These are phyloP conservation scores for Eristalinus aeneus DNA, from an alignment of 2,888 invertebrate genomes.

Conservation along the genomic window DNA sequence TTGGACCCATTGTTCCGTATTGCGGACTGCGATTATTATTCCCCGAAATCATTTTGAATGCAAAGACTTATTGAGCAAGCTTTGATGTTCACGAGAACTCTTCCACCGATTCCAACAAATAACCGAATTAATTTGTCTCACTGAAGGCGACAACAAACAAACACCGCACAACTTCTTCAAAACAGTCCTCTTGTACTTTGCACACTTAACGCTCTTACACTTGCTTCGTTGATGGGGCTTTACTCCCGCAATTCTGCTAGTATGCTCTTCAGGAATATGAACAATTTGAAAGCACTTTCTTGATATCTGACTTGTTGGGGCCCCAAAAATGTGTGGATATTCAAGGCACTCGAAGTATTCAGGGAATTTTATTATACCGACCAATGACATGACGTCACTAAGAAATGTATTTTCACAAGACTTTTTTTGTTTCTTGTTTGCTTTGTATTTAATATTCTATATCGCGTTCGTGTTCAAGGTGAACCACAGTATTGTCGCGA, in stretches of 20 bases:
- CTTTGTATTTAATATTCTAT: constrained; percentile 16
- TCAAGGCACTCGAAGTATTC: constrained; percentile 6
- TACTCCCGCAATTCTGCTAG: not conserved
- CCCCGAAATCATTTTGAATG: constrained; percentile 60
- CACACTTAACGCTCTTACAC: constrained; percentile 28
- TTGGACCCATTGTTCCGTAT: constrained; percentile 45
- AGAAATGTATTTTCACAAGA: constrained; percentile 26
- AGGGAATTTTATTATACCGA: not conserved
- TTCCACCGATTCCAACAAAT: constrained; percentile 37
- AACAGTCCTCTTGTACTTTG: constrained; percentile 26
- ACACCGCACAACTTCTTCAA: not conserved
- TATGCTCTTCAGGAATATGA: not conserved
- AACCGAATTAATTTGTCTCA: not conserved
- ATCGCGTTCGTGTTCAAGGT: constrained; percentile 26
- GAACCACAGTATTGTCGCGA: not conserved
- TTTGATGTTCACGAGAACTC: constrained; percentile 43
- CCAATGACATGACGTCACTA: constrained; percentile 64
- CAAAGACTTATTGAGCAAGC: not conserved
- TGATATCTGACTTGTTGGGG: not conserved
- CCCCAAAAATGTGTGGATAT: not conserved
- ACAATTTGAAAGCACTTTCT: not conserved
- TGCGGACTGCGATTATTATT: constrained; percentile 63
- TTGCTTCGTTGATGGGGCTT: not conserved
- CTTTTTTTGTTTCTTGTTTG: not conserved
- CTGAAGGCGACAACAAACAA: not conserved